Conservation (phyloP, 30 jellyfish, hydroid and myxozoan species). For the Turritopsis dohrnii region DNA sequence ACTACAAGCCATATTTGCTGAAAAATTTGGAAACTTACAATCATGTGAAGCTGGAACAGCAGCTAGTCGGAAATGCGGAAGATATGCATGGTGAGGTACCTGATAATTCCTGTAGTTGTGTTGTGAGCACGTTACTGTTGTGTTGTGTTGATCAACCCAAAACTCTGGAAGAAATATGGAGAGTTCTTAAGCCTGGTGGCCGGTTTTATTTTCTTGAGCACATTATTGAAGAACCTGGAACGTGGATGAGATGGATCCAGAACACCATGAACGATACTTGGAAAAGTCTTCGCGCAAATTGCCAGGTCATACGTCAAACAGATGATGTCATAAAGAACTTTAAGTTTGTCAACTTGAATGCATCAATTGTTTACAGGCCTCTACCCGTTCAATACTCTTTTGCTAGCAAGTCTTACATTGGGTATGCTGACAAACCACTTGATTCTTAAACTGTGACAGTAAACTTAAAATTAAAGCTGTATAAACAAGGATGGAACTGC, state of each 20-base stretch:
- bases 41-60: conserved; percentile 12
- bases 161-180: conserved; percentile 19
- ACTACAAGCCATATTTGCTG: conserved; percentile 7
- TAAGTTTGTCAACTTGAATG: conserved; percentile 15
- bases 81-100: conserved; percentile 13
- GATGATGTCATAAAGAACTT: not conserved
- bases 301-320: conserved; percentile 11
- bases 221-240: conserved; percentile 16
- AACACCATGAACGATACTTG: not conserved
- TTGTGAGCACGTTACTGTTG: conserved; percentile 18
- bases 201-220: conserved; percentile 28
- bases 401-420: not conserved
- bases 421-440: conserved; percentile 31
- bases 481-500: no score
- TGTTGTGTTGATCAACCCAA: conserved; percentile 21
- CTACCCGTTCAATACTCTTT: not conserved
- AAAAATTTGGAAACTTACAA: not conserved
- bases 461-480: no score
- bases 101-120: conserved; percentile 33
- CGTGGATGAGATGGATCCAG: conserved; percentile 17
- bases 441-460: not conserved
- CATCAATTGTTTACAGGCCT: not conserved
- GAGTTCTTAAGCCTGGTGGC: conserved; percentile 45
- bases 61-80: conserved; percentile 28
- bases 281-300: not conserved